Evolutionary conservation across 2,888 invertebrate genomes (phyloP).

Genomic region (Drosophila lutescens): DNA sequence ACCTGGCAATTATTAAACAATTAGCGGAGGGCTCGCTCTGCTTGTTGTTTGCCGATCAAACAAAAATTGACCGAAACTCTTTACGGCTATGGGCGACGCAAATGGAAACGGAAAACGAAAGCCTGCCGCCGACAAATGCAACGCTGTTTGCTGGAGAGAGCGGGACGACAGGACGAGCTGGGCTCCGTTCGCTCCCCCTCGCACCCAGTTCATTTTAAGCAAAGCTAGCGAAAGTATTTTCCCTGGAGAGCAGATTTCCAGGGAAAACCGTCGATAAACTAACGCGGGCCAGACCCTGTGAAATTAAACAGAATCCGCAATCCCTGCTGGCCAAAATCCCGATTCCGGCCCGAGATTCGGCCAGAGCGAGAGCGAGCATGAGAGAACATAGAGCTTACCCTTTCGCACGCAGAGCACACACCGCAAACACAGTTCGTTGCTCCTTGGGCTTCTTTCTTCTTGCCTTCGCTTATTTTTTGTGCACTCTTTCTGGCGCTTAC

Average conservation of each 20-base stretch:
- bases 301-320: not conserved
- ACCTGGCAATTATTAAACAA: slow-evolving; percentile 35
- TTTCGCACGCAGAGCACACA: slow-evolving; percentile 70
- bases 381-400: slow-evolving; percentile 69
- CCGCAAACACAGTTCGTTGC: slow-evolving; percentile 77
- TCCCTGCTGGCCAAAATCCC: not conserved
- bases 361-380: slow-evolving; percentile 9
- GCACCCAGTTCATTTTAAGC: slow-evolving; percentile 11
- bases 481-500: slow-evolving; percentile 74
- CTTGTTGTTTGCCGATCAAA: slow-evolving; percentile 10
- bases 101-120: not conserved
- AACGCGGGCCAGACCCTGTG: not conserved
- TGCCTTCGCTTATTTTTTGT: slow-evolving; percentile 63
- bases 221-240: slow-evolving; percentile 3
- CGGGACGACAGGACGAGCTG: slow-evolving; percentile 47
- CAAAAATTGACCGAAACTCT: not conserved
- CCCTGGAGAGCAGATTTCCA: not conserved
- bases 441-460: slow-evolving; percentile 68
- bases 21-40: slow-evolving; percentile 7
- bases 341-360: slow-evolving; percentile 11
- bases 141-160: slow-evolving; percentile 38
- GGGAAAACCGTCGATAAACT: not conserved
- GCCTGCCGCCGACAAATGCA: slow-evolving; percentile 32
- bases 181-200: slow-evolving; percentile 19
- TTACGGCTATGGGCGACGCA: slow-evolving; percentile 32